Evolutionary conservation across 92 coral and sea anemone species (phyloP).

Genomic region (Plumapathes pennacea): DNA sequence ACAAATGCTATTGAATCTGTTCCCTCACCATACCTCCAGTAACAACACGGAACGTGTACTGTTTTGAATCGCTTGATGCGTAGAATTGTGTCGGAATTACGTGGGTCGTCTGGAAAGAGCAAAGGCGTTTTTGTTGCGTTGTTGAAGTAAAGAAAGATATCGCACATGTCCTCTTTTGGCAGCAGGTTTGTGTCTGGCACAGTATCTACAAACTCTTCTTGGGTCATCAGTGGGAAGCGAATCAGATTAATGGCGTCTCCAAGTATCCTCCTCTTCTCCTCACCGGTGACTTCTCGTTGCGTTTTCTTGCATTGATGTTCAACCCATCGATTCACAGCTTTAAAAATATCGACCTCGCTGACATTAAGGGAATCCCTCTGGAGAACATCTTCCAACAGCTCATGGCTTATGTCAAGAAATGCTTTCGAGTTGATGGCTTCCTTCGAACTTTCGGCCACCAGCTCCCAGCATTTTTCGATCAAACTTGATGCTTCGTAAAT

Average conservation of each 20-base stretch:
- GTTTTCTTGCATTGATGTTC: slow-evolving; percentile 10
- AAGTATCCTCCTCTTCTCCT: slow-evolving; percentile 13
- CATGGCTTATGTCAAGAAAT: slow-evolving; percentile 5
- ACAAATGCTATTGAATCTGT: slow-evolving; percentile 19
- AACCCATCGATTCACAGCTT: slow-evolving; percentile 38
- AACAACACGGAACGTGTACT: no score
- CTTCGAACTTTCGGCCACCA: slow-evolving; percentile 1
- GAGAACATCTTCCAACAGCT: not conserved
- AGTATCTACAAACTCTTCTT: slow-evolving; percentile 34
- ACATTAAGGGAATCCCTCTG: not conserved
- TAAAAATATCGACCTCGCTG: slow-evolving; percentile 6
- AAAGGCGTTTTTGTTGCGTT: not conserved
- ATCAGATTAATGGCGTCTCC: slow-evolving; percentile 45
- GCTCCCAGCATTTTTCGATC: slow-evolving; percentile 17
- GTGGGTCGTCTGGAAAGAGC: not conserved
- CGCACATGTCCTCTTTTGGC: not conserved
- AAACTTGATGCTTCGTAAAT: slow-evolving; percentile 6
- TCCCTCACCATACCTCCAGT: slow-evolving; percentile 3
- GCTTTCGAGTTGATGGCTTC: slow-evolving; percentile 6
- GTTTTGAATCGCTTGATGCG: no score
- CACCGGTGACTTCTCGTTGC: slow-evolving; percentile 3
- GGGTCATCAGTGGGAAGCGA: slow-evolving; percentile 46
- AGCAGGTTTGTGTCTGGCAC: slow-evolving; percentile 1
- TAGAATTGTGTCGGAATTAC: no score
- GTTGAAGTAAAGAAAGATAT: not conserved